Evolutionary conservation across 2,113 vertebrate genomes (phyloP).

Genomic region (Tetraodon nigroviridis): DNA sequence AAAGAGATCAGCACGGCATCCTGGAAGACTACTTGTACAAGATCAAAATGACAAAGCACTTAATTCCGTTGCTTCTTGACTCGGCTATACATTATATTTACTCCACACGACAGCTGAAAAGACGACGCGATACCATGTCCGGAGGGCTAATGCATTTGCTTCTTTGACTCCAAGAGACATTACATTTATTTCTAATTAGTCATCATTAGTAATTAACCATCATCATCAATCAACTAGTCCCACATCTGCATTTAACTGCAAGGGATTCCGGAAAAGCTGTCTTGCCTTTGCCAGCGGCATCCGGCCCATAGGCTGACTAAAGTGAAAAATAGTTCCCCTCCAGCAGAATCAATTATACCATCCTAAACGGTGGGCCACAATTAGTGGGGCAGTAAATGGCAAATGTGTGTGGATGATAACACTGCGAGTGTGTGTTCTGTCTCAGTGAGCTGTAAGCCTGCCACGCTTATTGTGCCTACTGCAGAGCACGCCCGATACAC

Average conservation of each 20-base stretch:
- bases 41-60: constrained; percentile 53
- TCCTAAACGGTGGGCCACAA: constrained; percentile 41
- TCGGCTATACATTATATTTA: constrained; percentile 42
- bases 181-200: constrained; percentile 40
- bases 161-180: constrained; percentile 28
- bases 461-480: constrained; percentile 43
- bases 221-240: constrained; percentile 8
- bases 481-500: constrained; percentile 49
- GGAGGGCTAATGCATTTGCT: constrained; percentile 24
- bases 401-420: constrained; percentile 22
- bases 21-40: constrained; percentile 33
- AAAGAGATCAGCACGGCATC: constrained; percentile 46
- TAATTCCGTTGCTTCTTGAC: constrained; percentile 43
- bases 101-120: constrained; percentile 20
- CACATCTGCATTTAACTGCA: background rate
- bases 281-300: constrained; percentile 13
- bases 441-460: constrained; percentile 39
- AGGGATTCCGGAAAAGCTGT: constrained; percentile 4
- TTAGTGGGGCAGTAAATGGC: constrained; percentile 25
- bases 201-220: constrained; percentile 21
- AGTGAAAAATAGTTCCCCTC: constrained; percentile 11
- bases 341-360: constrained; percentile 43
- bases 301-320: constrained; percentile 17
- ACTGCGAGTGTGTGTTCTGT: constrained; percentile 32
- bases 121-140: constrained; percentile 16